Evolutionary conservation across 2,113 vertebrate genomes (phyloP), one percentile per base, ranked within the genome.

Genomic region (Odontesthes bonariensis): DNA sequence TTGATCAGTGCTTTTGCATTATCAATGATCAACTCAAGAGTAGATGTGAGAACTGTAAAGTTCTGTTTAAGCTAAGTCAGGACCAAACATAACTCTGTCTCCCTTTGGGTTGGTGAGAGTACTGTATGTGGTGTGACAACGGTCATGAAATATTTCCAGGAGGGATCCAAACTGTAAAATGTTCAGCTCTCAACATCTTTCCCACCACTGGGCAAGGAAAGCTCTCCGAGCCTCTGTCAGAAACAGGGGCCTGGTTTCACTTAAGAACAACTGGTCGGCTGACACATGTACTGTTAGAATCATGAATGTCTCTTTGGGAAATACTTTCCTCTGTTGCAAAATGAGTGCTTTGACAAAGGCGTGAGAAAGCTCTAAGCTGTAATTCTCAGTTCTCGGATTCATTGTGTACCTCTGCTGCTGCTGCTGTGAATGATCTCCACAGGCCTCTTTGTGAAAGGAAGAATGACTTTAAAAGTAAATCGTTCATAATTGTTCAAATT

Each of bases 251-350:
- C 87, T 89, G 87, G 73, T 91, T 90, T 79, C 85, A 89, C 82
- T 91, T 88, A 91, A 69, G 77, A 68, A 72, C 84, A 8, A 8
- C 85, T 79, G 79, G 65, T 88, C 88, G 84, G 70, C 86, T 44
- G 88, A 88, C 86, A 89, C 77, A 90, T 84, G 79, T 77, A 75
- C 82, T 83, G 86, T 75, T 71, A 46, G 70, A 84, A 68, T 74
- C 85, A 79, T 90, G 84, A 91, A 91, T 90, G 88, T 71, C 68
- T 53, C 82, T 89, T 91, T 90, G 87, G 86, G 83, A 62, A 71
- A 63, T 71, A 13, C 59, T 80, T 73, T 73, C 56, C 62, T 85
- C 59, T 76, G 42, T 69, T 82, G 57, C 79, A 82, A 86, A 85
- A 82, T n/a, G 61, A 77, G 64, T 68, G 32, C 32, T 63, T 11